Percentiles rank a stretch among this genome's conserved stretches.
phyloP scores from a whole-genome alignment of 2,113 vertebrate species.

The Sardina pilchardus region DNA sequence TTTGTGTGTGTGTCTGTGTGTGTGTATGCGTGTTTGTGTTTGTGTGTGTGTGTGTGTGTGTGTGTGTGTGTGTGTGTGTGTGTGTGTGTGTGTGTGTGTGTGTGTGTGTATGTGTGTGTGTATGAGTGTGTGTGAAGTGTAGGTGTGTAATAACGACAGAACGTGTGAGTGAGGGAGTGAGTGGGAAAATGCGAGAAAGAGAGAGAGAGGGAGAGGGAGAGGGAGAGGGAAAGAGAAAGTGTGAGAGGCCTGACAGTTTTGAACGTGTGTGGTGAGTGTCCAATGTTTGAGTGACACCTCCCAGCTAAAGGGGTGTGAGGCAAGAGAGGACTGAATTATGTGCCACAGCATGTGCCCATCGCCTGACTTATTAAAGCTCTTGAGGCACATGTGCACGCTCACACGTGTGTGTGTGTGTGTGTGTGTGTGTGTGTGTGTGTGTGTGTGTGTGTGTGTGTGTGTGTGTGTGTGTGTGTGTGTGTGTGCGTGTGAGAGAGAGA shows the following conservation, averaged over 20 bases:
- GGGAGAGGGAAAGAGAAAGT: no score
- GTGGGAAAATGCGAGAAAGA: no score
- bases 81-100: background rate
- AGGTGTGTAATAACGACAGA: background rate
- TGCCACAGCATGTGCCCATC: background rate
- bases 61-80: no score
- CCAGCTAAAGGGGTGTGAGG: background rate
- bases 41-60: no score
- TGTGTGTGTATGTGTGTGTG: background rate
- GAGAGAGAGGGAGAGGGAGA: no score
- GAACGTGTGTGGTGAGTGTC: background rate
- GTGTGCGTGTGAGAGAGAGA: background rate
- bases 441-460: background rate
- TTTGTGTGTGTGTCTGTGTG: background rate
- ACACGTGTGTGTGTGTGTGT: background rate
- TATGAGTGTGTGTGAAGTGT: background rate
- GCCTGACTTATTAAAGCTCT: background rate
- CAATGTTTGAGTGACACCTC: background rate
- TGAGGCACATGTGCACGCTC: background rate
- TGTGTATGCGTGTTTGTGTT: no score
- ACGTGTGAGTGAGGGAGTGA: no score
- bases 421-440: background rate
- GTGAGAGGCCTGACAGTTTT: no score
- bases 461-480: background rate
- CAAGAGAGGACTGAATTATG: background rate